Evolutionary conservation across 2,797 vertebrate species (phyloP).

Genomic region (Dipus sagitta): DNA sequence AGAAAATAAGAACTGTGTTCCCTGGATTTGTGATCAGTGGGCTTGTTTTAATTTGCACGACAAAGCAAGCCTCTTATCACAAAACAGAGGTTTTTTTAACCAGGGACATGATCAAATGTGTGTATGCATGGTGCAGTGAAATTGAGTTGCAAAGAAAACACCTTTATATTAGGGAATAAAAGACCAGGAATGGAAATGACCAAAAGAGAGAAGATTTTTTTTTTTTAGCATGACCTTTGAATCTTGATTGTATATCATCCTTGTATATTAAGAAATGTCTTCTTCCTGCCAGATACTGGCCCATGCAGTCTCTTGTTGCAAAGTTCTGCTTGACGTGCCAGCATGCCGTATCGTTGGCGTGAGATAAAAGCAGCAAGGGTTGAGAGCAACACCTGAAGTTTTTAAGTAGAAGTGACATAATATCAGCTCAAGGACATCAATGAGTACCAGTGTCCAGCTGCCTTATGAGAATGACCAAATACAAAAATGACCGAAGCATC

Average conservation of each 20-base stretch:
- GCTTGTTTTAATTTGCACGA: neutral
- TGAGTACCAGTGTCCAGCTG: neutral
- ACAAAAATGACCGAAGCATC: conserved; percentile 73
- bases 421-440: conserved; percentile 23
- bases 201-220: neutral
- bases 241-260: neutral
- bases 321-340: neutral
- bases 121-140: neutral
- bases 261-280: neutral
- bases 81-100: neutral
- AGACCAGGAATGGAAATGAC: neutral
- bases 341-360: neutral
- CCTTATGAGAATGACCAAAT: conserved; percentile 51
- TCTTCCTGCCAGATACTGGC: neutral
- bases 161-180: conserved; percentile 24
- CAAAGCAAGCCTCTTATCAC: neutral
- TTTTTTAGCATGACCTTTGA: neutral
- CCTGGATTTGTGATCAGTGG: neutral
- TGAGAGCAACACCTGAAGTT: conserved; percentile 49
- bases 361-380: neutral
- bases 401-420: conserved; percentile 66
- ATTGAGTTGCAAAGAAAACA: neutral
- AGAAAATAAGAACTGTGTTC: conserved; percentile 40
- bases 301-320: neutral
- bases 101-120: neutral